Percentiles rank a stretch among this genome's conserved stretches.
phyloP scores from a whole-genome alignment of 1,140 invertebrate genomes.

The Kradibia gibbosae region DNA sequence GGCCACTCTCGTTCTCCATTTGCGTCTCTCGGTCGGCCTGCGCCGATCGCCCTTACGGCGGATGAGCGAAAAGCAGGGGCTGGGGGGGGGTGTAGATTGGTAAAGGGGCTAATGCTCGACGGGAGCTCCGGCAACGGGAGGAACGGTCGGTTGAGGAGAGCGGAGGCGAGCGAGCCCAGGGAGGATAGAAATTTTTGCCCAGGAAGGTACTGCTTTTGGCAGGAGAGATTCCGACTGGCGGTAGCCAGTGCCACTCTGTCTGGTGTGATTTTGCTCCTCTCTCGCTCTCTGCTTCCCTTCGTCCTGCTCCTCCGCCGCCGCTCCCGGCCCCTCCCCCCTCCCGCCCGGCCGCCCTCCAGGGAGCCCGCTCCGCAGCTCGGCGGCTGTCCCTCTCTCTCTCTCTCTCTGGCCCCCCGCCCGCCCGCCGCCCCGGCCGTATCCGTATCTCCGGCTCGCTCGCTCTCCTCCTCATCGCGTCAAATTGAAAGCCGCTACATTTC shows the following conservation, averaged over 20 bases:
- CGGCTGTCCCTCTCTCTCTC: neutral
- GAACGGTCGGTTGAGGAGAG: no score
- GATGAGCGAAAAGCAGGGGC: no score
- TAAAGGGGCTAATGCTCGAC: no score
- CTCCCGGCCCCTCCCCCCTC: neutral
- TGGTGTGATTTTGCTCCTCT: conserved; percentile 42
- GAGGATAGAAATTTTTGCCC: conserved; percentile 5
- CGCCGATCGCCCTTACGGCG: no score
- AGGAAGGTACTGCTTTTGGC: neutral
- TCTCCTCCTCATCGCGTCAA: neutral
- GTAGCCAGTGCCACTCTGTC: conserved; percentile 59
- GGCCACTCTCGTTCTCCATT: no score
- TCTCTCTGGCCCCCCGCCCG: neutral
- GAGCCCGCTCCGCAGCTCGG: no score
- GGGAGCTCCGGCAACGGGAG: no score
- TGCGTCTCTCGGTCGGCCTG: no score
- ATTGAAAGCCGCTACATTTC: conserved; percentile 51
- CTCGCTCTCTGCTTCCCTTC: neutral
- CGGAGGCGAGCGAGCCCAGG: no score
- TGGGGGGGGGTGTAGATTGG: no score
- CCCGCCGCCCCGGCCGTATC: no score
- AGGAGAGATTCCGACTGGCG: conserved; percentile 5
- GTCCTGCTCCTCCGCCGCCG: neutral
- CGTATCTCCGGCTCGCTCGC: no score
- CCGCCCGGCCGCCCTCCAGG: neutral